Percentiles rank a stretch among this genome's conserved stretches.
These are phyloP conservation scores for Rhinolophus ferrumequinum DNA, from an alignment of 2,113 vertebrate species.

Conservation along the genomic window DNA sequence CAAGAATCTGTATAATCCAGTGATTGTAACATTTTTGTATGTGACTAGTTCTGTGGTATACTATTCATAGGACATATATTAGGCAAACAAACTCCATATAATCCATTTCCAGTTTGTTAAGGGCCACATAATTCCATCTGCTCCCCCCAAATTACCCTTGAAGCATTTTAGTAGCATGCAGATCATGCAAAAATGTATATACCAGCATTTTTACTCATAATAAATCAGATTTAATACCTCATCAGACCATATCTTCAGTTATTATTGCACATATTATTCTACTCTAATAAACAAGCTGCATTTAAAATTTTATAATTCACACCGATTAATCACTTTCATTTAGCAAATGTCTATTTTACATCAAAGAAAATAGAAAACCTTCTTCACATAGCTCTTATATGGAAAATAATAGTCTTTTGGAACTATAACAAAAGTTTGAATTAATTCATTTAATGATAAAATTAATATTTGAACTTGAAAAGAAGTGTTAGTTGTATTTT, in stretches of 20 bases:
- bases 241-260: neutral
- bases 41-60: neutral
- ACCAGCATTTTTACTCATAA: neutral
- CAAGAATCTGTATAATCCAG: neutral
- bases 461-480: neutral
- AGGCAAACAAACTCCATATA: neutral
- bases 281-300: neutral
- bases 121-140: neutral
- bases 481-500: neutral
- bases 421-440: neutral
- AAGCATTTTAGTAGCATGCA: neutral
- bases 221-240: neutral
- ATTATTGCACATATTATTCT: neutral
- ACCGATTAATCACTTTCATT: neutral
- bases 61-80: neutral
- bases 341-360: neutral
- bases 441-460: neutral
- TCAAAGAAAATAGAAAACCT: neutral
- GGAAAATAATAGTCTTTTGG: neutral
- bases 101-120: neutral
- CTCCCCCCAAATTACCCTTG: neutral
- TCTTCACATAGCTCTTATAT: neutral
- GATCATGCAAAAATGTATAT: neutral
- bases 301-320: neutral
- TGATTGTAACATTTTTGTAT: neutral